Conservation (phyloP, 92 coral and sea anemone genomes). For the Epizoanthus scotinus region DNA sequence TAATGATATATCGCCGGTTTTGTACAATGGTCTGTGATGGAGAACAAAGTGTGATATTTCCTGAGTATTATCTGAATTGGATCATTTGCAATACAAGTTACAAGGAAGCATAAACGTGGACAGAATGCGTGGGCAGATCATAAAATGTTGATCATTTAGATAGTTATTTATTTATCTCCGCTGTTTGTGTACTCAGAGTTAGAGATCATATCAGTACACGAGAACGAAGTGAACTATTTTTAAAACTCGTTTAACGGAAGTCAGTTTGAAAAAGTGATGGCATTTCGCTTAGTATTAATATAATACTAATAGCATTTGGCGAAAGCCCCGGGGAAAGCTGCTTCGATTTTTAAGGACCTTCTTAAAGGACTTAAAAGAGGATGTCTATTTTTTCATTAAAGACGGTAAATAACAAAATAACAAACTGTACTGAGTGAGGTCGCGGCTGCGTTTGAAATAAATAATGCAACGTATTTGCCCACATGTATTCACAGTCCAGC, state of each 20-base stretch:
- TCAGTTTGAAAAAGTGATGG: too few relatives aligned
- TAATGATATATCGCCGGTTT: background rate
- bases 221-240: background rate
- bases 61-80: background rate
- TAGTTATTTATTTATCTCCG: background rate
- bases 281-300: too few relatives aligned
- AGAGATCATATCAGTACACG: background rate
- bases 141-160: slow-evolving; percentile 13
- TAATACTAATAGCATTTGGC: too few relatives aligned
- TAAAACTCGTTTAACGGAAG: too few relatives aligned
- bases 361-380: too few relatives aligned
- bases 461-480: background rate
- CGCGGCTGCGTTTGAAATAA: background rate
- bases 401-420: background rate
- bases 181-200: background rate
- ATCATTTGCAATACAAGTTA: background rate
- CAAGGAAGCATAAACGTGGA: background rate
- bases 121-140: background rate
- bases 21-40: slow-evolving; percentile 13
- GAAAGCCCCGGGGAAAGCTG: too few relatives aligned
- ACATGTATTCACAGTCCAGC: too few relatives aligned
- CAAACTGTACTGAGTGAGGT: background rate
- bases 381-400: too few relatives aligned
- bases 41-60: background rate
- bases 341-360: too few relatives aligned